Evolutionary conservation across 1,140 invertebrate genomes (phyloP).

Genomic region (Drosophila trapezifrons): DNA sequence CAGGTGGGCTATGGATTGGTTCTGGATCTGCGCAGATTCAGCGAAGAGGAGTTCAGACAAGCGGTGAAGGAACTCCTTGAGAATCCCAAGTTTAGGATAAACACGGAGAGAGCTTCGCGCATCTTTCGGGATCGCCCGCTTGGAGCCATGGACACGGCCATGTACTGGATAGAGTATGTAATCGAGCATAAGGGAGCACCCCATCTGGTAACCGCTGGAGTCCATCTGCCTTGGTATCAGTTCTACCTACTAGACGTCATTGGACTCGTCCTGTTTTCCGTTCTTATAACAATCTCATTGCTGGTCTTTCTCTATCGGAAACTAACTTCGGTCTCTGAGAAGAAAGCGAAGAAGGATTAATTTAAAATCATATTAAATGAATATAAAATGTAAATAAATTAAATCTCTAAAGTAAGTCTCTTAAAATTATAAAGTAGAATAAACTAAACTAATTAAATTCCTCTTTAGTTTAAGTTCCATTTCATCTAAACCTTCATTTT

Average conservation of each 20-base stretch:
- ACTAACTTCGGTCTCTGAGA: background rate
- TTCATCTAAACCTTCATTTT: background rate
- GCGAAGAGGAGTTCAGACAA: slow-evolving; percentile 67
- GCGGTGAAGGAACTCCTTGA: slow-evolving; percentile 84
- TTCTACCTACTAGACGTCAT: slow-evolving; percentile 87
- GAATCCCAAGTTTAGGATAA: slow-evolving; percentile 82
- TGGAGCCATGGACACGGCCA: slow-evolving; percentile 85
- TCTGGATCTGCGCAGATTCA: slow-evolving; percentile 43
- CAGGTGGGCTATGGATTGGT: slow-evolving; percentile 46
- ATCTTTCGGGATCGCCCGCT: slow-evolving; percentile 86
- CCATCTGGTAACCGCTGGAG: slow-evolving; percentile 85
- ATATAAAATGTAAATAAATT: no score
- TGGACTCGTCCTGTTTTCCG: slow-evolving; percentile 15
- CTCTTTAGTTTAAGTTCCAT: no score
- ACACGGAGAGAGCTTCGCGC: slow-evolving; percentile 80
- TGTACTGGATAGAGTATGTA: slow-evolving; percentile 87
- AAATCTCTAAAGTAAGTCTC: no score
- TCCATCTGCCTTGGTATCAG: slow-evolving; percentile 86
- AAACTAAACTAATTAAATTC: no score
- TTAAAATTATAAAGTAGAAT: no score
- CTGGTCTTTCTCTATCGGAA: slow-evolving; percentile 12
- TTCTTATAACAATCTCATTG: slow-evolving; percentile 21
- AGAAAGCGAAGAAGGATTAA: slow-evolving; percentile 37
- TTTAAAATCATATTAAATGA: no score
- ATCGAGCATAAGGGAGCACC: slow-evolving; percentile 86